phyloP scores from a whole-genome alignment of 1,140 invertebrate species.

The Sinonovacula constricta region DNA sequence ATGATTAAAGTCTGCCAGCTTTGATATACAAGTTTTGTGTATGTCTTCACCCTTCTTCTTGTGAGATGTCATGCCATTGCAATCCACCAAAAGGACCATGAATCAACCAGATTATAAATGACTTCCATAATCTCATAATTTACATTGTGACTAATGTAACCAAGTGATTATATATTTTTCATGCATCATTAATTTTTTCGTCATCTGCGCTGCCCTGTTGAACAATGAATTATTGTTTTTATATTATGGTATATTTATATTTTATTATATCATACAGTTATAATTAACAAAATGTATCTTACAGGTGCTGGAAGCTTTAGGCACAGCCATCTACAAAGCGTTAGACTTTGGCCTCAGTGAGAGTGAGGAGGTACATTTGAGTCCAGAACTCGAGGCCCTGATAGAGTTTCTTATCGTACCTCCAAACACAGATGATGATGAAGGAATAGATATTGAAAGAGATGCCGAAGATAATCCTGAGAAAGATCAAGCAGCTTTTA shows the following conservation, averaged over 20 bases:
- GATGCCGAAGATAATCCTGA: slow-evolving; percentile 61
- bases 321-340: slow-evolving; percentile 90
- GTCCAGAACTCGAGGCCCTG: slow-evolving; percentile 89
- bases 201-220: no score
- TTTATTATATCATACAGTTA: not conserved
- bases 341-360: slow-evolving; percentile 90
- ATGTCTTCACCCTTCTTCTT: no score
- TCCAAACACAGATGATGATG: slow-evolving; percentile 68
- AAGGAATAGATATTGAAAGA: slow-evolving; percentile 75
- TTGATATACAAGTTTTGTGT: no score
- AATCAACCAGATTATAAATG: no score
- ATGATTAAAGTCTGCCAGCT: no score
- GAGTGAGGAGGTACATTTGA: slow-evolving; percentile 91
- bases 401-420: slow-evolving; percentile 88
- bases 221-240: no score
- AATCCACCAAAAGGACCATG: no score
- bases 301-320: slow-evolving; percentile 89
- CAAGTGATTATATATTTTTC: no score
- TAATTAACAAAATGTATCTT: slow-evolving; percentile 64
- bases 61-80: no score
- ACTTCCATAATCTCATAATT: no score
- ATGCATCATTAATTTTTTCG: no score
- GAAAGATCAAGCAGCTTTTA: slow-evolving; percentile 66
- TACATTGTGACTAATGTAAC: no score
- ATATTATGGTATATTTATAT: not conserved